Base-by-base conservation (phyloP, 1,140 invertebrate species). In the Hypsibius dujardini region DNA sequence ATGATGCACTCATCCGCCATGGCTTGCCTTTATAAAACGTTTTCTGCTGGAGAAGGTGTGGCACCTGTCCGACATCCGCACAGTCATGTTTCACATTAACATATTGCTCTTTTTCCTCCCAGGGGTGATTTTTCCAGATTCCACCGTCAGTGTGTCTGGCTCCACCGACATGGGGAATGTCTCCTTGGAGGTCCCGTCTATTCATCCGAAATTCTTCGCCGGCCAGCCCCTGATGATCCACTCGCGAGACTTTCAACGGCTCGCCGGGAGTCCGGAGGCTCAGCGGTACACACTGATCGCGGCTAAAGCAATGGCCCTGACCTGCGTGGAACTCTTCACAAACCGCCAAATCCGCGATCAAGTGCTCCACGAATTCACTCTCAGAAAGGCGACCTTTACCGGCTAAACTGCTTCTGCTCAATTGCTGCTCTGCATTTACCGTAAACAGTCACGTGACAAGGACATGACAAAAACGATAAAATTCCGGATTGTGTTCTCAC, bases 91-190 rank as follows among this genome's bases (percentile, higher is more conserved):
- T 28, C 28, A 28, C 28, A 28, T 28, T 28, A 28, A 28, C 28
- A 28, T 28, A 28, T 28, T 28, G 28, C 28, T 28, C 28, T 28
- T 28, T 28, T 28, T 28, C 28, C 28, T 28, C 28, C 28, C 28
- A 28, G 28, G 28, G 28, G 28, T 28, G 28, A 28, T 28, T 28
- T 28, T 28, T 28, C 28, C 28, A 28, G 28, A 28, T 28, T 28
- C 0, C 28, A 28, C 28, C 28, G 28, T 28, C 28, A 28, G 28
- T 28, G 7, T 56, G 50, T n/a, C 7, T 71, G 77, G 76, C 2
- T 78, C 77, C 2, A 74, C 77, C 14, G 76, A 77, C 59, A 77
- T 77, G 77, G 79, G 80, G 1, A 79, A 81, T 73, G 78, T 80
- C 2, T 79, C 78, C 2, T 76, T 78, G 46, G 75, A 76, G 47